Evolutionary conservation across 2,797 vertebrate genomes (phyloP).

Genomic region (Leuciscus waleckii): DNA sequence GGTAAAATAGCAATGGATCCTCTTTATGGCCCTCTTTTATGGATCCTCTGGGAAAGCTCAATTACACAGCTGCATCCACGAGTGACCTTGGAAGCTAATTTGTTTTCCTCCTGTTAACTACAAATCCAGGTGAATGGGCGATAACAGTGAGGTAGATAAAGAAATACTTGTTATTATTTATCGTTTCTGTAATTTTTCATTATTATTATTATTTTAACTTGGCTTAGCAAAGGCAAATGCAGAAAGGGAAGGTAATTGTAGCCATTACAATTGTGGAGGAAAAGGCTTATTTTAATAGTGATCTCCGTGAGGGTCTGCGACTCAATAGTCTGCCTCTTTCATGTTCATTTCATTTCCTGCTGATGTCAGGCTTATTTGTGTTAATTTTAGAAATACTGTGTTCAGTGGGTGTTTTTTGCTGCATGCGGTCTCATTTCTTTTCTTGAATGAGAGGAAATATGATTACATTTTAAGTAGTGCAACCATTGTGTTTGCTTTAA

Average conservation of each 20-base stretch:
- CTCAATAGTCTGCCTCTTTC: constrained; percentile 41
- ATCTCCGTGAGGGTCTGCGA: constrained; percentile 27
- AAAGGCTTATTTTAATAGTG: constrained; percentile 35
- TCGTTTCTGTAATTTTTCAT: constrained; percentile 40
- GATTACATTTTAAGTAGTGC: constrained; percentile 15
- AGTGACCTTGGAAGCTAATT: constrained; percentile 86
- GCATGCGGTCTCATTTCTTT: background rate
- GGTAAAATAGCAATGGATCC: constrained; percentile 72
- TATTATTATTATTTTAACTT: constrained; percentile 50
- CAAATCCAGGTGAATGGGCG: constrained; percentile 68
- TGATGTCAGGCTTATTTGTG: constrained; percentile 62
- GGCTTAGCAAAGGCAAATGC: constrained; percentile 9
- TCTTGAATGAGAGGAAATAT: constrained; percentile 5
- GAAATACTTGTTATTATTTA: constrained; percentile 57
- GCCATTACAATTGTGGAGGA: background rate
- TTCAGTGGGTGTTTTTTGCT: background rate
- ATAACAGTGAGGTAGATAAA: constrained; percentile 64
- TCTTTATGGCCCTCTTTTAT: constrained; percentile 80
- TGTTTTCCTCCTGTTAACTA: constrained; percentile 76
- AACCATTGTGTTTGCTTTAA: constrained; percentile 8
- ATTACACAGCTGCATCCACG: constrained; percentile 72
- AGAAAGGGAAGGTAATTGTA: constrained; percentile 39
- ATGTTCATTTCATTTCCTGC: constrained; percentile 56
- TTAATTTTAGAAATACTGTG: constrained; percentile 5
- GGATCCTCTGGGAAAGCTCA: constrained; percentile 76